phyloP scores from a whole-genome alignment of 1,140 invertebrate genomes.

The Carcinoscorpius rotundicauda region DNA sequence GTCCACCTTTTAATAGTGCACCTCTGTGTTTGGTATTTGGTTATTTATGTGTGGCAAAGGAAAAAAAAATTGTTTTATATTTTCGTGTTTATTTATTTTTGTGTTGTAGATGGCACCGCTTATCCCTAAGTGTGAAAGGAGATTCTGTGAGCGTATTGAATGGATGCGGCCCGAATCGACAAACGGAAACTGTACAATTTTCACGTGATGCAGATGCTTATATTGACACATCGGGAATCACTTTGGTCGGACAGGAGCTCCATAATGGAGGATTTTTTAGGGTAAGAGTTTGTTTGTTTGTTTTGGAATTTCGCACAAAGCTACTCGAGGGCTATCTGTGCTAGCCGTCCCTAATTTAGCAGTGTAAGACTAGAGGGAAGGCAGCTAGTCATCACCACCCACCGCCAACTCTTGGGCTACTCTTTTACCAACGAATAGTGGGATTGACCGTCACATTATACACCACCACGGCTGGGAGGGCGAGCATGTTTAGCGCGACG shows the following conservation, averaged over 20 bases:
- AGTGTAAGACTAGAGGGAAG: too few species aligned
- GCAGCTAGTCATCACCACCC: too few species aligned
- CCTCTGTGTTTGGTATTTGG: neutral
- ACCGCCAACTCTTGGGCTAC: too few species aligned
- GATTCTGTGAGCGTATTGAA: conserved; percentile 55
- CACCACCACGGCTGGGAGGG: too few species aligned
- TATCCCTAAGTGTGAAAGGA: conserved; percentile 63
- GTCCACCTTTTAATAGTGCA: neutral
- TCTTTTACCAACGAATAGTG: too few species aligned
- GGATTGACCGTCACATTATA: too few species aligned
- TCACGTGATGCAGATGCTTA: conserved; percentile 39
- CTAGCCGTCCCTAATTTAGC: too few species aligned
- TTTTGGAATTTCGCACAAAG: too few species aligned
- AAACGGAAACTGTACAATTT: conserved; percentile 42
- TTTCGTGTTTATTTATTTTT: neutral
- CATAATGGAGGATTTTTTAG: conserved; percentile 49
- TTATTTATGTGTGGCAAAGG: neutral
- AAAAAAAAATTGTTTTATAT: neutral
- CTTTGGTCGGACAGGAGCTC: conserved; percentile 56
- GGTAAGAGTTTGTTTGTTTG: too few species aligned
- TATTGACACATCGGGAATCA: conserved; percentile 49
- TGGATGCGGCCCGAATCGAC: conserved; percentile 46
- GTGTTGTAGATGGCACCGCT: conserved; percentile 55
- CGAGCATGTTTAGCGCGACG: too few species aligned
- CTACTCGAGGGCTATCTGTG: too few species aligned